These are phyloP conservation scores for Nyctalus aviator DNA, from an alignment of 2,797 vertebrate species.

Conservation along the genomic window DNA sequence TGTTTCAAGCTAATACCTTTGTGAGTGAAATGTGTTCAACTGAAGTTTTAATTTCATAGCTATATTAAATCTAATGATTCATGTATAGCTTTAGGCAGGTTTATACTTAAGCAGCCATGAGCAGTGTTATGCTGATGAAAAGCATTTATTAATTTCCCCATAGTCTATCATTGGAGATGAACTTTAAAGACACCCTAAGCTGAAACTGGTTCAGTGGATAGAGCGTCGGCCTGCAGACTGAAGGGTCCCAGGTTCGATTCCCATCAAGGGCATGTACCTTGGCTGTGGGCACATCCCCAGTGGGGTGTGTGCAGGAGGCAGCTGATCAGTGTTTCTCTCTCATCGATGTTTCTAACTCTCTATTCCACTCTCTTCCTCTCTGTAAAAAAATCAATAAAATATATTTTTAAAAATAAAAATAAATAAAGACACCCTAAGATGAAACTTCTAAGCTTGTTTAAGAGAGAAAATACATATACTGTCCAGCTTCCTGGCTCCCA, in stretches of 20 bases:
- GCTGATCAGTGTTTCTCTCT: too few relatives aligned
- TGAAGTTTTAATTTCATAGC: background rate
- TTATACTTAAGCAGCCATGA: background rate
- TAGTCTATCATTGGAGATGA: background rate
- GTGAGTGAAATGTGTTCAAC: background rate
- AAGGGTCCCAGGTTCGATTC: too few relatives aligned
- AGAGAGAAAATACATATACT: background rate
- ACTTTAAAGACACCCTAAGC: background rate
- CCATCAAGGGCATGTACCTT: too few relatives aligned
- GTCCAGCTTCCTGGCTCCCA: background rate
- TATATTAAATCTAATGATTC: background rate
- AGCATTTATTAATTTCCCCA: background rate
- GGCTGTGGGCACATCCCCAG: too few relatives aligned
- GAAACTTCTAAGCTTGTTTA: background rate
- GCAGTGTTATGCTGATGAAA: background rate
- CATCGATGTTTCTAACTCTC: too few relatives aligned
- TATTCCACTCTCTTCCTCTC: too few relatives aligned
- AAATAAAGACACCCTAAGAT: background rate
- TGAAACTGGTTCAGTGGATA: background rate
- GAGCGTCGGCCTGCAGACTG: too few relatives aligned
- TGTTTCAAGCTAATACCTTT: background rate
- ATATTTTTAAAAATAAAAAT: too few relatives aligned
- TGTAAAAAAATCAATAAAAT: too few relatives aligned
- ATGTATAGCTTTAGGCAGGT: background rate
- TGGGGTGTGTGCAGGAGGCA: too few relatives aligned